phyloP scores from a whole-genome alignment of 2,113 vertebrate species.

The Tenrec ecaudatus region DNA sequence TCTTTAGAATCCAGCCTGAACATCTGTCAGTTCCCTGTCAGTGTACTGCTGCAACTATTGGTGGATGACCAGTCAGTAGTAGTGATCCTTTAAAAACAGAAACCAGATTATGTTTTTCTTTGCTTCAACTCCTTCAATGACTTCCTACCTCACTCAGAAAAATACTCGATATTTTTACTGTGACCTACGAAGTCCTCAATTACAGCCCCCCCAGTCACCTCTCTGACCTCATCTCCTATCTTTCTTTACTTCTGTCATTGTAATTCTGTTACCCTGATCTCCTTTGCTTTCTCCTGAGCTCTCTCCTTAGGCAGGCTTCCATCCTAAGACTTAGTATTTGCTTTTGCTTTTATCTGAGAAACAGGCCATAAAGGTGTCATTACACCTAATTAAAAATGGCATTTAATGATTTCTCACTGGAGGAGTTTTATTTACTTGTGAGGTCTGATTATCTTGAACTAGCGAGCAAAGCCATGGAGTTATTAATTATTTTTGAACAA shows the following conservation, averaged over 20 bases:
- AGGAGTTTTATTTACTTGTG: constrained; percentile 54
- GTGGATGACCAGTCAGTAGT: neutral
- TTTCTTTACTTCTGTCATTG: neutral
- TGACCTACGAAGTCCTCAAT: neutral
- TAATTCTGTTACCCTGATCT: neutral
- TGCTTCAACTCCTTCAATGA: constrained; percentile 1
- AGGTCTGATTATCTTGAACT: constrained; percentile 60
- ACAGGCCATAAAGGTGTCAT: neutral
- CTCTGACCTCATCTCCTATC: neutral
- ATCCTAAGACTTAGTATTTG: neutral
- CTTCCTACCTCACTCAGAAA: constrained; percentile 4
- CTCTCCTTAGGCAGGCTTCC: neutral
- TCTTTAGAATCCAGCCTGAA: no score
- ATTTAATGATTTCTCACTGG: neutral
- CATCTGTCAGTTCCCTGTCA: no score
- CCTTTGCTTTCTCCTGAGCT: neutral
- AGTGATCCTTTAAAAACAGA: neutral
- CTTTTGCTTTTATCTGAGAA: neutral
- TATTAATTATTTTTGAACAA: constrained; percentile 61
- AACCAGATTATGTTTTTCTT: constrained; percentile 32
- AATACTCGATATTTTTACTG: neutral
- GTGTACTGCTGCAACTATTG: no score
- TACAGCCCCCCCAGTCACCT: neutral
- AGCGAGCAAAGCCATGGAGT: constrained; percentile 48
- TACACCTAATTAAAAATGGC: constrained; percentile 30